Conservation (phyloP, 37 sponge, comb jelly and placozoan genomes). For the Halisarca cf. caerulea region DNA sequence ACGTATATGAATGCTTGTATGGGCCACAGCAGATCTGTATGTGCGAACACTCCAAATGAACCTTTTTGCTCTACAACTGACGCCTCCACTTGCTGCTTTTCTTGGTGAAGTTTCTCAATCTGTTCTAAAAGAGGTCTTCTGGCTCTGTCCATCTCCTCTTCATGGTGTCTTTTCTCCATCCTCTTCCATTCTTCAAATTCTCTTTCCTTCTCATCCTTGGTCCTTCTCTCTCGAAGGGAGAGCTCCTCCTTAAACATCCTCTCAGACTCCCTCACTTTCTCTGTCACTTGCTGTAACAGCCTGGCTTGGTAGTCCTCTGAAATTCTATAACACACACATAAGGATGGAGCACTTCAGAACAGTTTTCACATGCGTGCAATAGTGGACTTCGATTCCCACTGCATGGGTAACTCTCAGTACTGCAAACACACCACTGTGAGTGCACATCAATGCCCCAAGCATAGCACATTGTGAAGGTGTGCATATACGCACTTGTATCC, state of each 20-base stretch:
- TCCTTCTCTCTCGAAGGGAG: conserved; percentile 44
- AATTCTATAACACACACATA: background rate
- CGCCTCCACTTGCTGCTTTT: conserved; percentile 18
- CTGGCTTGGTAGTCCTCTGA: background rate
- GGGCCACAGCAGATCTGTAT: too few relatives aligned
- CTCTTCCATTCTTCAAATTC: conserved; percentile 76
- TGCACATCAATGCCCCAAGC: too few relatives aligned
- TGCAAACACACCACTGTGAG: too few relatives aligned
- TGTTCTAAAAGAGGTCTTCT: background rate
- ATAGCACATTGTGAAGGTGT: too few relatives aligned
- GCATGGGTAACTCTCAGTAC: too few relatives aligned
- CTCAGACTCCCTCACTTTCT: conserved; percentile 57
- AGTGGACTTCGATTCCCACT: too few relatives aligned
- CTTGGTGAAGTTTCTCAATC: conserved; percentile 11
- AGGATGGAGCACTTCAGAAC: too few relatives aligned
- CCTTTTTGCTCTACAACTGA: conserved; percentile 43
- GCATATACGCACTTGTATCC: too few relatives aligned
- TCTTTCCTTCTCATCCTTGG: conserved; percentile 29
- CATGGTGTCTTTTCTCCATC: conserved; percentile 33
- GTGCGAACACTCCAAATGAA: conserved; percentile 19
- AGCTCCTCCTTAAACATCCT: conserved; percentile 44
- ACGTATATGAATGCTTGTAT: too few relatives aligned
- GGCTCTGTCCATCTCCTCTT: conserved; percentile 30
- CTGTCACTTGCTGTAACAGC: conserved; percentile 33
- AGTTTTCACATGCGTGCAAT: too few relatives aligned